Evolutionary conservation across 2,113 vertebrate genomes (phyloP), one percentile per base, ranked within the genome.

Genomic region (Podarcis cretensis): DNA sequence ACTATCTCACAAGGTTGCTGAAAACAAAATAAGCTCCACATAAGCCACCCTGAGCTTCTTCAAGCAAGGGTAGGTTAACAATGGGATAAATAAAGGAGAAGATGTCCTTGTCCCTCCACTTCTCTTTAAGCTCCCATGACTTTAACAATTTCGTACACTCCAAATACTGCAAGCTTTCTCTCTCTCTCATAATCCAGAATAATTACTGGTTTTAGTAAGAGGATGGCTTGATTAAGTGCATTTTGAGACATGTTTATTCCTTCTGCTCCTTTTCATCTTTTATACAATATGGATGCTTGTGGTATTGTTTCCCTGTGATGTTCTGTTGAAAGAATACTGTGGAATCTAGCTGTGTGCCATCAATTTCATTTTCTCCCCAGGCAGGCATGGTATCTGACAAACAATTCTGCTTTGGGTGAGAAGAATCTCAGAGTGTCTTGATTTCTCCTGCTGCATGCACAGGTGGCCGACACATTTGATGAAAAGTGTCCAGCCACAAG

Each of bases 401-500:
- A 89, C 83, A 77, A 88, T 87, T 88, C 78, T 68, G 23, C 14
- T 35, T 90, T 92, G 90, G 66, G 54, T 14, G 59, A 84, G 91
- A 86, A 27, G 25, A 89, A 66, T n/a, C 83, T 89, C 57, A 43
- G 59, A 37, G 82, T 21, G 76, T 30, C 4, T 86, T 69, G 43
- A 0, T 87, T 94, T 66, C 91, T 91, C 69, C 86, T 83, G 20
- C 23, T 78, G 77, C 5, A 78, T 1, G 6, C 91, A 93, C 94
- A 96, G 94, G 94, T 97, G 96, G 93, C 87, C 87, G 68, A 89
- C 95, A 96, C 90, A 94, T 96, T 82, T 95, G 94, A 75, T 87
- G 89, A 90, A 83, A n/a, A 93, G 43, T 25, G 89, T 89, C 92
- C 91, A 93, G 90, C 89, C 89, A 25, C 0, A 0, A 92, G 93